Evolutionary conservation across 2,113 vertebrate species (phyloP).

Genomic region (Paradoxurus hermaphroditus): DNA sequence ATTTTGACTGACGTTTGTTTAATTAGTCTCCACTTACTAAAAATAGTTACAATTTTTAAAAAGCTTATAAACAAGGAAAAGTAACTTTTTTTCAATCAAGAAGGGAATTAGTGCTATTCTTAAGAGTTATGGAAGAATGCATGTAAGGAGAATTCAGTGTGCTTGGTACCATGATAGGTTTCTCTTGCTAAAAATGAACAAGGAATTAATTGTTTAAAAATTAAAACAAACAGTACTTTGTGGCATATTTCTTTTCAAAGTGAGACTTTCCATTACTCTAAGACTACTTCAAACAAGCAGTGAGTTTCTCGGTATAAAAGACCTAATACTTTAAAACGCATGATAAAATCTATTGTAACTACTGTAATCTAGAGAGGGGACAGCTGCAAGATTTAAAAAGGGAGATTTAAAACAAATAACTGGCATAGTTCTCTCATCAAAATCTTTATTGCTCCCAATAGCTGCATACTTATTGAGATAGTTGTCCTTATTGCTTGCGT

Average conservation of each 20-base stretch:
- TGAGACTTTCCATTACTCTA: background rate
- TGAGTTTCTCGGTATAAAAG: background rate
- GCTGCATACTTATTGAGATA: background rate
- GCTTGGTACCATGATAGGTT: background rate
- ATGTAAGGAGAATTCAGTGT: background rate
- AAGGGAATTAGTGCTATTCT: background rate
- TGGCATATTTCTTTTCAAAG: background rate
- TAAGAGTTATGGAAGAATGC: background rate
- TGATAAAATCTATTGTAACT: background rate
- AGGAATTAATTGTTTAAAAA: background rate
- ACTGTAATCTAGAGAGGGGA: background rate
- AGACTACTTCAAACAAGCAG: background rate
- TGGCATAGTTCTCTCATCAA: background rate
- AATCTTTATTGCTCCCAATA: background rate
- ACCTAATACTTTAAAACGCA: background rate
- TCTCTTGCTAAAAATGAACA: background rate
- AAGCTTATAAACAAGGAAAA: background rate
- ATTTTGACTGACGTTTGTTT: background rate
- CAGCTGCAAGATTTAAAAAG: background rate
- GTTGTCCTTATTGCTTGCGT: background rate
- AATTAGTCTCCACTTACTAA: background rate
- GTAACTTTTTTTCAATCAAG: background rate
- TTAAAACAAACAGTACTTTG: background rate
- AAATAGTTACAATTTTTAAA: background rate
- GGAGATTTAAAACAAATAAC: background rate